Evolutionary conservation across 1,140 invertebrate species (phyloP).

Genomic region (Leptopilina boulardi): DNA sequence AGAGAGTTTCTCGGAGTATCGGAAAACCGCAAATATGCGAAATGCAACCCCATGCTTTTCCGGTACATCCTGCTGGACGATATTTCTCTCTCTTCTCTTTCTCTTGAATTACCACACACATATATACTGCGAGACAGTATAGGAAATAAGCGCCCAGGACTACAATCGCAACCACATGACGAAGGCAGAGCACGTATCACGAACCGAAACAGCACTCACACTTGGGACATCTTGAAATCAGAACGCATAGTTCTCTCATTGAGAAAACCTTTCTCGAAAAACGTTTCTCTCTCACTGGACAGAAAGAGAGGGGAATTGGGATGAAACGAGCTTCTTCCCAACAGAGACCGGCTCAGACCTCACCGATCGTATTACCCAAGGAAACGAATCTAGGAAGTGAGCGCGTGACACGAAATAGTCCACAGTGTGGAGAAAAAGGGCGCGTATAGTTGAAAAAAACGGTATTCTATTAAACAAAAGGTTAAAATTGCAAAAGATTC

Average conservation of each 20-base stretch:
- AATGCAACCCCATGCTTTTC: slow-evolving; percentile 39
- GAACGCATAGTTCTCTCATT: slow-evolving; percentile 24
- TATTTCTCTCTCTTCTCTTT: slow-evolving; percentile 18
- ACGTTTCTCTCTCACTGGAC: neutral
- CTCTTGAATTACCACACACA: neutral
- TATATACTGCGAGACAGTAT: no score
- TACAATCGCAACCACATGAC: slow-evolving; percentile 11
- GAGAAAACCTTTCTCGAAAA: neutral
- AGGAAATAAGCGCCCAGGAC: neutral
- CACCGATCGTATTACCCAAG: slow-evolving; percentile 43
- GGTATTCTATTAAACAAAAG: no score
- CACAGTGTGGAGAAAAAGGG: neutral
- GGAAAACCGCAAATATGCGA: slow-evolving; percentile 61
- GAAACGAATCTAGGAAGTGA: slow-evolving; percentile 35
- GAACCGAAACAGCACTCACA: slow-evolving; percentile 26
- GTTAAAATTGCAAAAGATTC: no score
- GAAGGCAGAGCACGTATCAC: slow-evolving; percentile 15
- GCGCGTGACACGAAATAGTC: neutral
- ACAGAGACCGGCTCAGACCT: slow-evolving; percentile 41
- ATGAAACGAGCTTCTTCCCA: slow-evolving; percentile 33
- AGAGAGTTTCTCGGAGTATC: slow-evolving; percentile 62
- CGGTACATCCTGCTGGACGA: slow-evolving; percentile 31
- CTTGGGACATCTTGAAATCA: slow-evolving; percentile 19
- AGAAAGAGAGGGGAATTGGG: neutral
- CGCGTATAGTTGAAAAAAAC: no score